Percentiles rank a stretch among this genome's conserved stretches.
Conservation (phyloP, 2,113 vertebrate genomes). For the Varanus salvator region DNA sequence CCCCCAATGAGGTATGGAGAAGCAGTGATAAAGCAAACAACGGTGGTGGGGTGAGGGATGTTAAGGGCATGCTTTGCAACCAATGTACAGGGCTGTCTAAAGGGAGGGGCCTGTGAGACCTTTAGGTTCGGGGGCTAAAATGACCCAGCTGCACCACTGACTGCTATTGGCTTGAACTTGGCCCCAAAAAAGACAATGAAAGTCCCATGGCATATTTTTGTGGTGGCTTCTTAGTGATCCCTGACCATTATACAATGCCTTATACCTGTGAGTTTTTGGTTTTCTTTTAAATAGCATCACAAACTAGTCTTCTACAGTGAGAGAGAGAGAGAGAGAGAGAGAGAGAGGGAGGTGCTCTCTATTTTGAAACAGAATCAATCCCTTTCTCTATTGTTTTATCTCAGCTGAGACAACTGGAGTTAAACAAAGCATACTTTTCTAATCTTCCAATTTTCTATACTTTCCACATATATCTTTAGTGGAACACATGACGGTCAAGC, state of each 20-base stretch:
- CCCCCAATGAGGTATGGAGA: too few species aligned
- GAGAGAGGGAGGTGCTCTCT: not conserved
- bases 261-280: too few species aligned
- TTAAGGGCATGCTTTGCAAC: too few species aligned
- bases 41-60: too few species aligned
- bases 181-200: not conserved
- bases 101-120: too few species aligned
- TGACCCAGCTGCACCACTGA: too few species aligned
- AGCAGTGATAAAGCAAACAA: too few species aligned
- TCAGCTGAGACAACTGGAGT: slow-evolving; percentile 11
- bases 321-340: not conserved
- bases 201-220: not conserved
- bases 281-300: not conserved
- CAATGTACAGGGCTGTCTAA: too few species aligned
- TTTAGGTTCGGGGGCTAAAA: too few species aligned
- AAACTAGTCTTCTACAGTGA: not conserved
- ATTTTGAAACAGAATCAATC: not conserved
- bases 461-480: slow-evolving; percentile 45
- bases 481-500: slow-evolving; percentile 56
- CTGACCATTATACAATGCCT: not conserved
- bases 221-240: not conserved
- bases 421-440: slow-evolving; percentile 8
- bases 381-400: not conserved
- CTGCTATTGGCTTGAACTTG: not conserved
- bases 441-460: slow-evolving; percentile 33